Base-by-base conservation (phyloP, 2,113 vertebrate species). In the Eira barbara region DNA sequence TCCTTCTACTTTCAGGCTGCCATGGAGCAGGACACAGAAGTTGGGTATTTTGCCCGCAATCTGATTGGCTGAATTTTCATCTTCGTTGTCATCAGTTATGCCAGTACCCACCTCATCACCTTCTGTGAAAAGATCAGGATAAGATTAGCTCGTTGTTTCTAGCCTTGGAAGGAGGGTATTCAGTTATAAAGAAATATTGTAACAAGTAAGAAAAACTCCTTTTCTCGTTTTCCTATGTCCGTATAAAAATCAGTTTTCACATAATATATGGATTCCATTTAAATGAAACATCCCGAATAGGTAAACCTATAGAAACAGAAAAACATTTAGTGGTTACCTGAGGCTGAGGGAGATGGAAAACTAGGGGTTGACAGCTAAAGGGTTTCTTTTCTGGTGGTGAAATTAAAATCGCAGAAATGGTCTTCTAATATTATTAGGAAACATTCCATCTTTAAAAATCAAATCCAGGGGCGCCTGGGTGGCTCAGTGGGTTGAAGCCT, bases 11-110 rank as follows among this genome's bases (percentile, higher is more conserved):
- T 99, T 99, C 39, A 99, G 98, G 98, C 99, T 99, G 96, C 99
- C 99, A 67, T 99, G 99, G 57, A 99, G 98, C 52, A 99, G 98
- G 36, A 99, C 99, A 98, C 99, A 99, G 95, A 99, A 99, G 97
- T 99, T 99, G 73, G 99, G 99, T 98, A 99, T 99, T 98, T 99
- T 99, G 65, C 99, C 99, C 82, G 99, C 99, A 98, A 99, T 99
- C 86, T 99, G 99, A 99, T 99, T 99, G 96, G 99, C 99, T 92
- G 99, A 99, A 90, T 99, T 99, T 97, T 99, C 99, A 98, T 99
- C 99, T 96, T 99, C 99, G 0, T 98, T 99, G 92, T 99, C 99
- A 63, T 99, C 99, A 71, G 99, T 98, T 96, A 99, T 98, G 74
- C 99, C 99, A 13, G 99, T 98, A n/a, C 99, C 99, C 95, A 99